Evolutionary conservation across 1,140 invertebrate species (phyloP).

Genomic region (Pseudoatta argentina): DNA sequence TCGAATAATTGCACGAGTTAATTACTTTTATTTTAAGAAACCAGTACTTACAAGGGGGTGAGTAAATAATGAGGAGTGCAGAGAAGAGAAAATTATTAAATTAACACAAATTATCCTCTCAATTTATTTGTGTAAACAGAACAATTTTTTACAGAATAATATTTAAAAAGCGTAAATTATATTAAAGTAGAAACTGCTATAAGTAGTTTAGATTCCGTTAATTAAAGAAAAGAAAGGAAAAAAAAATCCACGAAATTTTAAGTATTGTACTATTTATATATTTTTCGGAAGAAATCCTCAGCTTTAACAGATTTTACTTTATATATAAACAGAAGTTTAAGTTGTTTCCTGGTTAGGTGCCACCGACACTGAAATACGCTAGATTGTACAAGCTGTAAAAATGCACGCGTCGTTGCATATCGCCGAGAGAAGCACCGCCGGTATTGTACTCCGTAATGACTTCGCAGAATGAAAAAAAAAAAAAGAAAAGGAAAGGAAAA

Average conservation of each 20-base stretch:
- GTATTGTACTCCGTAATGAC: conserved; percentile 54
- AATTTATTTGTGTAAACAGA: neutral
- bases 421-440: conserved; percentile 30
- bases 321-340: conserved; percentile 22
- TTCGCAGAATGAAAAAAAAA: conserved; percentile 24
- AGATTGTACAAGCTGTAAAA: conserved; percentile 32
- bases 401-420: conserved; percentile 53
- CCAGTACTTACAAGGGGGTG: neutral
- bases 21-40: neutral
- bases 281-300: neutral
- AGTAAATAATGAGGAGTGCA: no score
- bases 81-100: neutral
- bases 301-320: conserved; percentile 5
- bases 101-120: neutral
- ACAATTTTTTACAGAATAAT: neutral
- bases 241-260: neutral
- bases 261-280: neutral
- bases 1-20: conserved; percentile 21
- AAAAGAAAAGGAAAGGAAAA: neutral
- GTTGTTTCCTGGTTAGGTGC: conserved; percentile 1
- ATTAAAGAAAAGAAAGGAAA: neutral
- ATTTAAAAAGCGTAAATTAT: neutral
- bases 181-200: neutral
- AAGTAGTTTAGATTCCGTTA: neutral
- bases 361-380: conserved; percentile 14